phyloP scores from a whole-genome alignment of 1,140 invertebrate species.

The Gerris buenoi region DNA sequence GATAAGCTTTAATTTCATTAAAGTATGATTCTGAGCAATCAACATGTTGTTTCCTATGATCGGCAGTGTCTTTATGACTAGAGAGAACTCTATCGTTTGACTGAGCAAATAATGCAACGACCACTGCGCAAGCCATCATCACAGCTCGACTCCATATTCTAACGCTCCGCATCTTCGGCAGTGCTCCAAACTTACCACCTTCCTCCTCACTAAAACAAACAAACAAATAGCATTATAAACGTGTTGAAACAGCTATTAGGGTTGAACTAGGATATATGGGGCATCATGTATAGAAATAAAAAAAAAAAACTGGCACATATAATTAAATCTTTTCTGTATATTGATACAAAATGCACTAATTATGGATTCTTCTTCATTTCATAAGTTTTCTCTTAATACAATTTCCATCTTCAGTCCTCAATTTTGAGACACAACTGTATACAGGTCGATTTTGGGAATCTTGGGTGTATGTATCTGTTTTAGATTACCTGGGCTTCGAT shows the following conservation, averaged over 20 bases:
- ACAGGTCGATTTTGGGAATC: too few relatives aligned
- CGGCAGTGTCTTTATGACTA: not conserved
- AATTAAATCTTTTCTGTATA: not conserved
- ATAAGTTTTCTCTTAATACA: too few relatives aligned
- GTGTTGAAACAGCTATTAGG: not conserved
- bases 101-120: not conserved
- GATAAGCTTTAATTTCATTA: not conserved
- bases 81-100: not conserved
- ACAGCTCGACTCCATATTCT: not conserved
- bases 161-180: not conserved
- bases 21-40: not conserved
- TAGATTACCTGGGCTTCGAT: too few relatives aligned
- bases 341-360: not conserved
- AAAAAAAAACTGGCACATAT: not conserved
- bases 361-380: too few relatives aligned
- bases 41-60: conserved; percentile 11
- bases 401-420: too few relatives aligned
- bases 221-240: too few relatives aligned
- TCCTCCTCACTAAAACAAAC: too few relatives aligned
- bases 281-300: not conserved
- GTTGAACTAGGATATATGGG: not conserved
- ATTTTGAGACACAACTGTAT: too few relatives aligned
- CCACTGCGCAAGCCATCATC: not conserved
- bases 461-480: too few relatives aligned
- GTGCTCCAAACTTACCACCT: not conserved